Percentiles rank a stretch among this genome's conserved stretches.
phyloP scores from a whole-genome alignment of 1,140 invertebrate species.

The Colletes latitarsis region DNA sequence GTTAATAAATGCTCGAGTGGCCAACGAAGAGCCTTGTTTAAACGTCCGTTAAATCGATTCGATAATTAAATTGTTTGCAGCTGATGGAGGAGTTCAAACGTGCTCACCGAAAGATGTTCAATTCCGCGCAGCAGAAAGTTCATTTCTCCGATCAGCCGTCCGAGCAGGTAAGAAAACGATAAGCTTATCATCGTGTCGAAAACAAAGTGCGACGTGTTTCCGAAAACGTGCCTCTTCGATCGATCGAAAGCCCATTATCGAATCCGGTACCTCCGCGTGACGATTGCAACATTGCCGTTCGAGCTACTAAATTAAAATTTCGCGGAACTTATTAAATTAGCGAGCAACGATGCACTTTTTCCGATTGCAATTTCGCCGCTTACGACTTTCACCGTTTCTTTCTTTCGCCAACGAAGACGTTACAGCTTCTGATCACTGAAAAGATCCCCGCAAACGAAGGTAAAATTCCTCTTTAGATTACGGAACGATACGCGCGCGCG shows the following conservation, averaged over 20 bases:
- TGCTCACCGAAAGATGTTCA: conserved; percentile 92
- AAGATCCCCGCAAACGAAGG: conserved; percentile 3
- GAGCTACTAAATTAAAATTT: too few species aligned
- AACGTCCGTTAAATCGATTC: too few species aligned
- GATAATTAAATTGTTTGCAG: conserved; percentile 73
- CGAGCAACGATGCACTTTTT: too few species aligned
- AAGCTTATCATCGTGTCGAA: conserved; percentile 3
- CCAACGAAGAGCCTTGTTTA: too few species aligned
- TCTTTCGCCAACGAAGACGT: conserved; percentile 16
- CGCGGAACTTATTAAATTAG: too few species aligned
- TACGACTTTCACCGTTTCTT: conserved; percentile 38
- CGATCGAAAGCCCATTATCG: neutral
- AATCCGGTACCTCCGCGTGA: too few species aligned
- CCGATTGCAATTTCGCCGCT: too few species aligned
- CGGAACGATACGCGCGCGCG: neutral
- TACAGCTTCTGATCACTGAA: conserved; percentile 21
- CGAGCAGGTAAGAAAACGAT: conserved; percentile 69
- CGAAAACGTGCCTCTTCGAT: neutral
- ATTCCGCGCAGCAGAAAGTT: conserved; percentile 75
- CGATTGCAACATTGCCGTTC: too few species aligned
- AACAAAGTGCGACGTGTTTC: too few species aligned
- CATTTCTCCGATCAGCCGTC: conserved; percentile 62
- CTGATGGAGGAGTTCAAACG: conserved; percentile 94
- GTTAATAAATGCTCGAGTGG: too few species aligned
- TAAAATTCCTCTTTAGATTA: conserved; percentile 16